A percentile compares a stretch with the other conserved stretches of the same genome.
phyloP scores from a whole-genome alignment of 2,113 vertebrate species.

The Archocentrus centrarchus region DNA sequence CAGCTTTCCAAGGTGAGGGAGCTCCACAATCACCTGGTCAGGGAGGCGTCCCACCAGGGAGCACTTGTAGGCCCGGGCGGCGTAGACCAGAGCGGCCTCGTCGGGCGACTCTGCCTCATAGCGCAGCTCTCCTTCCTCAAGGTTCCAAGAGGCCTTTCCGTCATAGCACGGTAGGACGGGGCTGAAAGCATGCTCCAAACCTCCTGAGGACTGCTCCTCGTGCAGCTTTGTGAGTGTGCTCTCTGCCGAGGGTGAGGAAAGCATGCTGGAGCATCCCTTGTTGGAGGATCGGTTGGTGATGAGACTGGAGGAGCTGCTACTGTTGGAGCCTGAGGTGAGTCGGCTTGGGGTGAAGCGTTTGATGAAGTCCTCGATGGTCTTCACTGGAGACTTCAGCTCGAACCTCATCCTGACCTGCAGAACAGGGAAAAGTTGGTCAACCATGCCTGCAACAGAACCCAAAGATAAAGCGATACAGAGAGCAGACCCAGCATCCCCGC shows the following conservation, averaged over 20 bases:
- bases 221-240: conserved; percentile 86
- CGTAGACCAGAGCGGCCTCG: conserved; percentile 95
- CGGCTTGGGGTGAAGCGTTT: conserved; percentile 93
- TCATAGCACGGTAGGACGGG: conserved; percentile 46
- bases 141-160: conserved; percentile 8
- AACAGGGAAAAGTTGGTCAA: background rate
- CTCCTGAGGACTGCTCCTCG: conserved; percentile 73
- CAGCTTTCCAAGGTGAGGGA: conserved; percentile 92
- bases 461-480: background rate
- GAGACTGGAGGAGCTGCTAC: conserved; percentile 89
- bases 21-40: conserved; percentile 92
- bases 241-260: conserved; percentile 84
- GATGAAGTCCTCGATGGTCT: conserved; percentile 97
- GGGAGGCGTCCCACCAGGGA: conserved; percentile 89
- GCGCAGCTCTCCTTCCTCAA: conserved; percentile 85
- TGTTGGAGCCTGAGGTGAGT: conserved; percentile 89
- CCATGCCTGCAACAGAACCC: background rate
- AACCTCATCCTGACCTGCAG: conserved; percentile 88
- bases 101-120: conserved; percentile 96
- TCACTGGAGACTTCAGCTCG: conserved; percentile 94
- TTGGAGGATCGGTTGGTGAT: conserved; percentile 82
- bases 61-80: conserved; percentile 92
- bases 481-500: background rate
- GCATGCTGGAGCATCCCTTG: conserved; percentile 78
- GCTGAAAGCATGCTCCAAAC: conserved; percentile 78